Percentiles rank a stretch among this genome's conserved stretches.
Evolutionary conservation across 2,113 vertebrate species (phyloP).

Genomic region (Myodes glareolus): DNA sequence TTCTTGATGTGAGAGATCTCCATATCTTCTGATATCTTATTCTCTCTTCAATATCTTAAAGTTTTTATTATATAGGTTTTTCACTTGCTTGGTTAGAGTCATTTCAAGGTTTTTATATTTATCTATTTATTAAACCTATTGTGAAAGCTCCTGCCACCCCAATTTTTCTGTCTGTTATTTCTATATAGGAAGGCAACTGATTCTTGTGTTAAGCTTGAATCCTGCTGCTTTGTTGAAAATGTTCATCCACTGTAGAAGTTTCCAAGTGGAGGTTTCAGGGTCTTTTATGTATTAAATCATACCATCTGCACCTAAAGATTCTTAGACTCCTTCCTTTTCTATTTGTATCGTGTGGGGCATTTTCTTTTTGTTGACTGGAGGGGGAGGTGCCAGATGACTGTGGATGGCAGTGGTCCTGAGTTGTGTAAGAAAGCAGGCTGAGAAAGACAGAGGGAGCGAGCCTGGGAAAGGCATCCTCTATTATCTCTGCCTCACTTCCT

Average conservation of each 20-base stretch:
- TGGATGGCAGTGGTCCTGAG: not conserved
- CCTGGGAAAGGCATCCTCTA: accelerated
- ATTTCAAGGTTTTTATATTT: not conserved
- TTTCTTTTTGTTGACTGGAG: not conserved
- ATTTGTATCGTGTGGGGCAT: not conserved
- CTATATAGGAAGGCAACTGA: not conserved
- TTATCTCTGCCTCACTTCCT: not conserved
- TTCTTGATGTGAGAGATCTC: not conserved
- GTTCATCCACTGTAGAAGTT: not conserved
- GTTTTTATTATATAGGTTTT: not conserved
- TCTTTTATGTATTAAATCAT: not conserved
- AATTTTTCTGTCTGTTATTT: not conserved
- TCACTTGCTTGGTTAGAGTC: not conserved
- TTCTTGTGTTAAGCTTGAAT: not conserved
- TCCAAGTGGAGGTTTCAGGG: not conserved
- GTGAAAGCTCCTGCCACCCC: not conserved
- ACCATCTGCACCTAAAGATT: not conserved
- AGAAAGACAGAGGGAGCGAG: not conserved
- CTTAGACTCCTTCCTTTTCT: not conserved
- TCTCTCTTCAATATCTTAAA: not conserved
- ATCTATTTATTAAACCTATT: not conserved
- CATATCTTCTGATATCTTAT: not conserved
- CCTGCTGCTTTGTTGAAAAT: not conserved
- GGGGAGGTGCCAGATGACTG: not conserved
- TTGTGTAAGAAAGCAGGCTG: not conserved